Evolutionary conservation across 2,888 invertebrate genomes (phyloP), one percentile per base, ranked within the genome.

Genomic region (Pegoplata infirma): DNA sequence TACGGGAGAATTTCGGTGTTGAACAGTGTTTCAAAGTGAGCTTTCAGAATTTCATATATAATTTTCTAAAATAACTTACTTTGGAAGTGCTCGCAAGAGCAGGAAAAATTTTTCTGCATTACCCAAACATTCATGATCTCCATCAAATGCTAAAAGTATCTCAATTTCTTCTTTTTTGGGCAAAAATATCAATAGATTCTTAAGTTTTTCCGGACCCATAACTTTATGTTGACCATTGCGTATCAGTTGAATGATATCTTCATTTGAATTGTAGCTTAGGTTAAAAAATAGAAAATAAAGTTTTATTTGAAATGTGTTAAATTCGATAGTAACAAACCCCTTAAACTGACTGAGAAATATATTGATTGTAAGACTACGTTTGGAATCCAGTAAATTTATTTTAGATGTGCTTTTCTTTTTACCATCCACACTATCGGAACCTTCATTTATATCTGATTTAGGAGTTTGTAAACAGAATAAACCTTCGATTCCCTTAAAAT

Each of bases 301-400:
- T 28, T 28, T 3, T 23, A 5, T 23, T 6, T 23, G 6, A 23
- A 6, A 5, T 23, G 23, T 3, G 3, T 6, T 5, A 23, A 6
- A 5, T 23, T 23, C 6, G 23, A 23, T 3, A 23, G 23, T 23
- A 23, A 23, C 23, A 5, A 23, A 96, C 95, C 95, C 95, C 90
- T 97, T 92, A 89, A 98, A 98, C 90, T 98, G 98, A 90, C 98
- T 98, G 81, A 99, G 91, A 90, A 98, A 98, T 85, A 99, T 98
- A 89, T 98, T 98, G n/a, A 98, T 96, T 86, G 98, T 98, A 80
- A 99, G 91, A 88, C 98, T 98, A 84, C 97, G 91, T 90, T 98
- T 98, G 46, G 96, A 96, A 86, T 98, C 98, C 76, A 99, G 90
- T 46, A 98, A 91, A 6, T 95, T 94, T 83, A 98, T 96, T 12